phyloP scores from a whole-genome alignment of 2,797 vertebrate genomes.

The Sphaeramia orbicularis region DNA sequence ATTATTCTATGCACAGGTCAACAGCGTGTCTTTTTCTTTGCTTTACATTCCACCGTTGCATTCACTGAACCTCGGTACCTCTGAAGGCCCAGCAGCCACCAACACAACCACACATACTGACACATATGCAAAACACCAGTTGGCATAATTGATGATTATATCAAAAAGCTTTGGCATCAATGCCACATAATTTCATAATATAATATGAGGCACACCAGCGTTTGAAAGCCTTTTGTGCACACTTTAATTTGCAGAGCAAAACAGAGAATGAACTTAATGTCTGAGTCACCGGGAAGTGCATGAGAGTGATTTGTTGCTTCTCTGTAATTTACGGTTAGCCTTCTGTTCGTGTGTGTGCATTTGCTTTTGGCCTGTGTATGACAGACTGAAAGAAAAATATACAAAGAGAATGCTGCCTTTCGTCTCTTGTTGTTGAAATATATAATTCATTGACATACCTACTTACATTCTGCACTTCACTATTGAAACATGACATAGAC shows the following conservation, averaged over 20 bases:
- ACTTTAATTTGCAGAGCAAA: slow-evolving; percentile 64
- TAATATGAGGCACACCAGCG: slow-evolving; percentile 51
- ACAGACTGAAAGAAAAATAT: slow-evolving; percentile 36
- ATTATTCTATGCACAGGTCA: slow-evolving; percentile 51
- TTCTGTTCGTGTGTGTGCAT: slow-evolving; percentile 23
- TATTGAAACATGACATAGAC: slow-evolving; percentile 23
- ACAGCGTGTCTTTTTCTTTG: slow-evolving; percentile 47
- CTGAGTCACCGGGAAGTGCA: slow-evolving; percentile 64
- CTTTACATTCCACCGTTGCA: slow-evolving; percentile 52
- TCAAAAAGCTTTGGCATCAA: slow-evolving; percentile 63
- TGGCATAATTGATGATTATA: slow-evolving; percentile 64
- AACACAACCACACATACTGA: slow-evolving; percentile 25
- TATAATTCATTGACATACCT: slow-evolving; percentile 59
- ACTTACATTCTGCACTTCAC: slow-evolving; percentile 23
- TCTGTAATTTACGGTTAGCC: slow-evolving; percentile 67
- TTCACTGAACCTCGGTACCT: slow-evolving; percentile 39
- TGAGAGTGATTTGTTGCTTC: slow-evolving; percentile 67
- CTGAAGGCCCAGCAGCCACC: slow-evolving; percentile 14
- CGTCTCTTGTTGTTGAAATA: slow-evolving; percentile 39
- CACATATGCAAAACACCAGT: slow-evolving; percentile 44
- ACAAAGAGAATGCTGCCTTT: slow-evolving; percentile 37
- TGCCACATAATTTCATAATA: slow-evolving; percentile 59
- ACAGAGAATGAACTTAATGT: slow-evolving; percentile 65
- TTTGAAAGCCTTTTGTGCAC: slow-evolving; percentile 60
- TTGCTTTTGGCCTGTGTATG: slow-evolving; percentile 44